Base-by-base conservation (phyloP, 2,888 invertebrate genomes). In the Drosophila subquinaria region DNA sequence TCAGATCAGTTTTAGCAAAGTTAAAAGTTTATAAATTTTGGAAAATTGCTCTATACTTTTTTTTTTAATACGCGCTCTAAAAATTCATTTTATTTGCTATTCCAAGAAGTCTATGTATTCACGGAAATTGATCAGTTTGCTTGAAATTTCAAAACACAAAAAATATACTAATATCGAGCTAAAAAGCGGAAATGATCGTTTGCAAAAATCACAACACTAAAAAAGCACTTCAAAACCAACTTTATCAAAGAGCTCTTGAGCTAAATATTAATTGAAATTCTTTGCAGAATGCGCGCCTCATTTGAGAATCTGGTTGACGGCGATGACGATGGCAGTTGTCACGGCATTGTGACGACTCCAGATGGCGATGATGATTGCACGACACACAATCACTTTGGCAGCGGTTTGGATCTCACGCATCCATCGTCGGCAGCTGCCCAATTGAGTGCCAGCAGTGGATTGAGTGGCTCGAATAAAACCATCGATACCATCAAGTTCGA, bases 281-380 rank as follows among this genome's bases (percentile, higher is more conserved):
- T 48, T 42, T 42, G 4, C 59, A 95, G 95, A 92, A 92, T 96
- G 81, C 94, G 95, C 88, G 96, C 94, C 91, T 96, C 96, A 71
- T 94, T 96, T 94, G 97, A 97, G 93, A 96, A 96, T 90, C 94
- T 97, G 82, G 96, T 96, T 66, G 96, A 96, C 91, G 95, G 95
- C 92, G 82, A 85, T 51, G 83, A 86, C 53, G 95, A 96, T 75
- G 96, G 97, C 61, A 61, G 71, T 55, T 77, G 77, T 0, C 87
- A 79, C 48, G 87, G 72, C 66, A 92, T 97, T 78, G 96, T 97
- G 60, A 97, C 97, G 65, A 96, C 96, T 93, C 97, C 96, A 15
- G 97, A 96, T 92, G 95, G 95, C 3, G 96, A 96, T 79, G 89
- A 90, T 63, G 96, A 96, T 23, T 72, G 69, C 55, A 64, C 93